Evolutionary conservation across 2,888 invertebrate species (phyloP).

Genomic region (Cerastis leucographa): DNA sequence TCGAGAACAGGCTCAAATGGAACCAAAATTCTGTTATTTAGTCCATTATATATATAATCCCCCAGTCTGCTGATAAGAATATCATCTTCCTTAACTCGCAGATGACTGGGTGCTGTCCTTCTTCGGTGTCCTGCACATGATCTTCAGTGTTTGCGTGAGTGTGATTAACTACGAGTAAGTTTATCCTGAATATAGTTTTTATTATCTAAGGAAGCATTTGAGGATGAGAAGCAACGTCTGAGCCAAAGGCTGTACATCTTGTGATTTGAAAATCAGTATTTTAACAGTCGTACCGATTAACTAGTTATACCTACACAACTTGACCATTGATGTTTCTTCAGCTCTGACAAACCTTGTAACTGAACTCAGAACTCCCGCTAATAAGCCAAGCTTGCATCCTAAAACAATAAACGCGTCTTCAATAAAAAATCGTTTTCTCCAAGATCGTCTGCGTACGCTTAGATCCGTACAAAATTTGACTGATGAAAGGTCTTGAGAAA

Average conservation of each 20-base stretch:
- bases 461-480: constrained; percentile 27
- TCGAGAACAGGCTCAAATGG: background rate
- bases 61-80: constrained; percentile 93
- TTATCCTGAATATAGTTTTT: background rate
- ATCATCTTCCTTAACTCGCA: constrained; percentile 98
- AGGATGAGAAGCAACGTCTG: background rate
- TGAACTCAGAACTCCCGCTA: background rate
- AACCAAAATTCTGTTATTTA: background rate
- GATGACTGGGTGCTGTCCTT: constrained; percentile 97
- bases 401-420: constrained; percentile 1
- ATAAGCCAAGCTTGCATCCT: no score
- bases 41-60: constrained; percentile 36
- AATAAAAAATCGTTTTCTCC: constrained; percentile 29
- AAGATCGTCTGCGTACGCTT: constrained; percentile 12
- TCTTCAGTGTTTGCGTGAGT: constrained; percentile 97
- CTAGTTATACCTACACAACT: no score
- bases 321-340: background rate
- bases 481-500: constrained; percentile 39
- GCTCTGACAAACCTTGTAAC: background rate
- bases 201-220: background rate
- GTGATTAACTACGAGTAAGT: constrained; percentile 94
- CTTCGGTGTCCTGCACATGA: constrained; percentile 98
- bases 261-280: no score
- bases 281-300: no score
- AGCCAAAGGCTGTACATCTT: no score